Evolutionary conservation across 2,797 vertebrate species (phyloP), one percentile per base, ranked within the genome.

Genomic region (Epinephelus malabaricus): DNA sequence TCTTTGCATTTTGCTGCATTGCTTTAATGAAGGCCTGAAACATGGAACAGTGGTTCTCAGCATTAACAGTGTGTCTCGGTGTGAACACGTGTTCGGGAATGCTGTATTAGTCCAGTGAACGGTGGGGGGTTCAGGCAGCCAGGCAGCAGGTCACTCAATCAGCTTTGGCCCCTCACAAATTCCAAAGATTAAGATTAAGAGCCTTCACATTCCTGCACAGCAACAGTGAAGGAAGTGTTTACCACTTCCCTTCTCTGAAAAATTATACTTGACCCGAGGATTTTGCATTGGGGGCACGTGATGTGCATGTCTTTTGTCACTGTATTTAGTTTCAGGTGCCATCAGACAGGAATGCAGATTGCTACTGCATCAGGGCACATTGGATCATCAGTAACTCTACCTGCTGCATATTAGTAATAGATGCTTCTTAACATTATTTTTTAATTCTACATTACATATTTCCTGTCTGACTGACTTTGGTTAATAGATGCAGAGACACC

Each of bases 171-270:
- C 38, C 51, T 66, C 54, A 64, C 21, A 79, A 79, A 90, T 85
- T 81, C 86, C 82, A 79, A 77, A 84, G 93, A 93, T 94, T 95
- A 94, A 58, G 78, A 89, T 89, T 91, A 89, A 86, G 71, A 83
- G 53, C 74, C 30, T 80, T 77, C 72, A 69, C 92, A 94, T 94
- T 94, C 92, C 85, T 92, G 64, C 54, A 53, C 71, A 67, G 76
- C 58, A 81, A 81, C 81, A 67, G 12, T 14, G 47, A 64, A 71
- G 51, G 17, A 78, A 14, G 9, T 65, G 54, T 71, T 78, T 23
- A 65, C 30, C 54, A 63, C 60, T 74, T 76, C 56, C 3, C 27
- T 49, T 51, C 65, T 60, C n/a, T 21, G 15, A 49, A 49, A 60
- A 25, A 54, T 25, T 10, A 62, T 6, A 40, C 43, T 5, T 27